phyloP scores from a whole-genome alignment of 2,113 vertebrate species.

The Excalfactoria chinensis region DNA sequence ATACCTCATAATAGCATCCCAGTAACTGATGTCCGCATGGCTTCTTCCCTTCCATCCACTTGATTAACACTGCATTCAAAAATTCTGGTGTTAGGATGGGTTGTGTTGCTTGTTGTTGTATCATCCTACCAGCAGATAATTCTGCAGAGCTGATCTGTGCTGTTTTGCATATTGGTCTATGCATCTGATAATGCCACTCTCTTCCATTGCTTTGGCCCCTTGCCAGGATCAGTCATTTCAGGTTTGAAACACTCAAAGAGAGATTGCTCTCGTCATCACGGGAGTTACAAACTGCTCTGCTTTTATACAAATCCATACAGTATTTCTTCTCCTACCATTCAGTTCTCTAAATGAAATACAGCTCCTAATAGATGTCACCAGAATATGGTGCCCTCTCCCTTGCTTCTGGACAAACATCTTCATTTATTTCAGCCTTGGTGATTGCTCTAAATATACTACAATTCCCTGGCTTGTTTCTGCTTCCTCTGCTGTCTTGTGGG shows the following conservation, averaged over 20 bases:
- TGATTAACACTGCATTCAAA: background rate
- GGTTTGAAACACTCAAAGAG: background rate
- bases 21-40: background rate
- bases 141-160: background rate
- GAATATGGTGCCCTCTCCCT: background rate
- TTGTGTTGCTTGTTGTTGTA: rapidly evolving
- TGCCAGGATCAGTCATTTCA: background rate
- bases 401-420: background rate
- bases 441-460: background rate
- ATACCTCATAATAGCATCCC: background rate
- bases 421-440: background rate
- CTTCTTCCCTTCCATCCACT: background rate
- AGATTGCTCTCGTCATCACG: background rate
- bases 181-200: background rate
- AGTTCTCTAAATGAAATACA: background rate
- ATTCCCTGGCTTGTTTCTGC: background rate
- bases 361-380: background rate
- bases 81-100: background rate
- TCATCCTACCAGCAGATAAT: background rate
- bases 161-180: background rate
- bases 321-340: background rate
- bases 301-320: background rate
- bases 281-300: background rate
- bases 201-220: background rate
- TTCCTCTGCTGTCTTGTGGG: background rate